Conservation (phyloP, 1,140 invertebrate species). For the Drosophila fuyamai region DNA sequence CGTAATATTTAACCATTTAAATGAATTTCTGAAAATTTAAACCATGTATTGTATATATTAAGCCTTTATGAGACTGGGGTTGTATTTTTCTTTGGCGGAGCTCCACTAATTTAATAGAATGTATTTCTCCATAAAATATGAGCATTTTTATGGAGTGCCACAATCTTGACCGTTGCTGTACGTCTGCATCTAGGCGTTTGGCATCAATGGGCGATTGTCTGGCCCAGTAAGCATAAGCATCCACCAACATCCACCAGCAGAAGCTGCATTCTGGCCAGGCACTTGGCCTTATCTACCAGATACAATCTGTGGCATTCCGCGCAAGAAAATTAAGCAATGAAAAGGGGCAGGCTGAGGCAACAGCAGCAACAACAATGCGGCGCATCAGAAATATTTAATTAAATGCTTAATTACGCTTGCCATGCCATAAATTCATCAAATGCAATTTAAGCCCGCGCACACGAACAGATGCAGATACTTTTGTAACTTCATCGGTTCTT, state of each 20-base stretch:
- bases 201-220: conserved; percentile 33
- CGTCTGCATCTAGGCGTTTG: background rate
- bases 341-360: conserved; percentile 7
- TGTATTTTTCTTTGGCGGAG: no score
- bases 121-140: no score
- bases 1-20: no score
- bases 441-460: conserved; percentile 76
- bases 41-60: no score
- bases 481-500: conserved; percentile 7
- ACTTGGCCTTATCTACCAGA: conserved; percentile 48
- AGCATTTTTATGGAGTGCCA: background rate
- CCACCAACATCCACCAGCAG: conserved; percentile 6
- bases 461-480: conserved; percentile 47
- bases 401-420: conserved; percentile 84
- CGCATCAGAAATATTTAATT: conserved; percentile 83
- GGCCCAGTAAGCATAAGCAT: conserved; percentile 9
- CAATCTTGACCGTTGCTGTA: background rate
- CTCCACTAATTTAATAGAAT: no score
- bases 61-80: no score
- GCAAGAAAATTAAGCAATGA: conserved; percentile 66
- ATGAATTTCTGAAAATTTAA: no score
- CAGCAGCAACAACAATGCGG: conserved; percentile 62
- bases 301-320: conserved; percentile 77
- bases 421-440: conserved; percentile 84
- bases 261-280: conserved; percentile 36